Evolutionary conservation across 2,113 vertebrate species (phyloP), one percentile per base, ranked within the genome.

Genomic region (Beaufortia kweichowensis): DNA sequence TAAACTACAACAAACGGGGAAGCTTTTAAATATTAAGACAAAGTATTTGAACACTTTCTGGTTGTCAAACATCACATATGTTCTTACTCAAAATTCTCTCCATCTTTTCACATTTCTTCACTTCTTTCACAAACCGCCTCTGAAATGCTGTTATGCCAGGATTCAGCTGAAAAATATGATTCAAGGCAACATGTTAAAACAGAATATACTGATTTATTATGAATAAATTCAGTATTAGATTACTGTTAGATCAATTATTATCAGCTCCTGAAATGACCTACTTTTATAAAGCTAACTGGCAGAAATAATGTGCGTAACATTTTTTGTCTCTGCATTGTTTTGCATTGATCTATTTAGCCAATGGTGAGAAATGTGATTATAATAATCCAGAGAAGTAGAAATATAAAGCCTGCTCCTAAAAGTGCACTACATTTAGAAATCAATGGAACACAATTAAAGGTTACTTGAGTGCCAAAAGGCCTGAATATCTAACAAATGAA

Each of bases 21-120:
- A 63, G 33, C 33, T 35, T 7, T 35, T 19, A 17, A 46, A 46
- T 1, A 15, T 15, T 1, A 46, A 46, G 4, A 46, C 15, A 46
- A 17, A 17, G 15, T 46, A 46, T 46, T 46, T 17, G 33, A 9
- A 35, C 33, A 46, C 43, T 46, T 15, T 41, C 39, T 41, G 39
- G 7, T 41, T 41, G 39, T 41, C 10, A 41, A 11, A 41, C 2
- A 46, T 46, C 15, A 46, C 3, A 17, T 46, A 43, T 7, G 5
- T 66, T 48, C 82, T 84, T 73, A 85, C 84, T 60, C 19, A 82
- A 35, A 59, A 83, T 84, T 78, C 84, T 80, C 53, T 88, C 85
- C 79, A 87, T 88, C 50, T 87, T 80, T 39, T 88, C 84, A 76
- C 87, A 88, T 82, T 82, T 83, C 31, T 71, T 85, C 60, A 87